Evolutionary conservation across 2,797 vertebrate species (phyloP).

Genomic region (Oophaga sylvatica): DNA sequence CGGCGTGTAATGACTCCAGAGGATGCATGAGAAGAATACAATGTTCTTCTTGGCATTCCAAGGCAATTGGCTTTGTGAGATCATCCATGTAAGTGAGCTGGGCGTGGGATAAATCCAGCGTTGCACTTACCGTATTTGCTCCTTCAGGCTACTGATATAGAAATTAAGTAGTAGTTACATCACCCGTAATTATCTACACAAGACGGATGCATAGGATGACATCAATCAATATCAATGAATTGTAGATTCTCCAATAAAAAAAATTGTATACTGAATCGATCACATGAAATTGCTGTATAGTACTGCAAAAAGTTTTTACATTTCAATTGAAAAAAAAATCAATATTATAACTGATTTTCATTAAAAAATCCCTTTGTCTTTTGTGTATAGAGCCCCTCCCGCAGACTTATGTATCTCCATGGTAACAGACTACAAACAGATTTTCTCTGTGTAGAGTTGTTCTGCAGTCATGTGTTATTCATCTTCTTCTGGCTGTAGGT

Average conservation of each 20-base stretch:
- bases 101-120: neutral
- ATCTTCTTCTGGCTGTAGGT: no score
- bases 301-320: no score
- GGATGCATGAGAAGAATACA: conserved; percentile 4
- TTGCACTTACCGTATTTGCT: neutral
- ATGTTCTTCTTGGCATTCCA: conserved; percentile 15
- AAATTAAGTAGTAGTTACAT: neutral
- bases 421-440: no score
- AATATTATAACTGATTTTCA: no score
- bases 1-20: neutral
- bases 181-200: neutral
- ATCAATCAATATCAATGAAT: neutral
- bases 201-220: neutral
- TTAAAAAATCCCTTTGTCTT: no score
- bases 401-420: no score
- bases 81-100: neutral
- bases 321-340: no score
- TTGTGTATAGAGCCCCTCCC: no score
- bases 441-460: no score
- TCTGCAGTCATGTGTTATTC: no score
- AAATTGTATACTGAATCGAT: neutral
- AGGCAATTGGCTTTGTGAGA: neutral
- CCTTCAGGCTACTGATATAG: neutral
- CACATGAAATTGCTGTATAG: neutral
- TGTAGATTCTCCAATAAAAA: neutral